A percentile compares a stretch with the other conserved stretches of the same genome.
Evolutionary conservation across 2,113 vertebrate genomes (phyloP).

Genomic region (Pontoporia blainvillei): DNA sequence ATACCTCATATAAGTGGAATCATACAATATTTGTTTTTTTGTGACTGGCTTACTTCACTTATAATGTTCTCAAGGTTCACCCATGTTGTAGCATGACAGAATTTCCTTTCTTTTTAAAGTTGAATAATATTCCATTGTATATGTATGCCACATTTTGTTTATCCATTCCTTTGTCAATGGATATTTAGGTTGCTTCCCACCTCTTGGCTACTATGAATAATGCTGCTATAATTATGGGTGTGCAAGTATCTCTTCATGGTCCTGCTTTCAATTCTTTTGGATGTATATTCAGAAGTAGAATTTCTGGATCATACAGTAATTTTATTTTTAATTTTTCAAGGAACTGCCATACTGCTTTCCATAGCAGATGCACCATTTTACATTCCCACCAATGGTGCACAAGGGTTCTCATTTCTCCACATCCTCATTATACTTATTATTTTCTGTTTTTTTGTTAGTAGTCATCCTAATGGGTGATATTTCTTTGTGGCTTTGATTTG

Average conservation of each 20-base stretch:
- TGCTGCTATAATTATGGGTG: not conserved
- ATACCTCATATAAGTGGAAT: not conserved
- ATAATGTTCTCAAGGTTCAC: not conserved
- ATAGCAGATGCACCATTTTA: not conserved
- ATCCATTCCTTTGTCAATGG: not conserved
- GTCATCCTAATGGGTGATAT: not conserved
- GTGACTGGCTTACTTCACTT: not conserved
- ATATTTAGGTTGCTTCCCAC: not conserved
- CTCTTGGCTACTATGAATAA: not conserved
- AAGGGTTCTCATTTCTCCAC: not conserved
- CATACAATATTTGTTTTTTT: not conserved
- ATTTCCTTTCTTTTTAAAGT: not conserved
- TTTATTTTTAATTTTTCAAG: not conserved
- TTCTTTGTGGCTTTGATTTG: not conserved
- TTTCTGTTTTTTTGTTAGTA: not conserved
- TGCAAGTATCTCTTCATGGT: not conserved
- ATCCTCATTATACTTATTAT: not conserved
- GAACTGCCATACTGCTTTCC: not conserved
- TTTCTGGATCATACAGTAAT: not conserved
- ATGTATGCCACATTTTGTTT: not conserved
- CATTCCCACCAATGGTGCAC: not conserved
- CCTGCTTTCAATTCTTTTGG: not conserved
- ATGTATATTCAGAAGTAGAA: not conserved
- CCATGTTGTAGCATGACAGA: not conserved
- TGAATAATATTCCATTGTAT: not conserved